A percentile compares a stretch with the other conserved stretches of the same genome.
Evolutionary conservation across 1,140 invertebrate species (phyloP).

Genomic region (Metopolophium dirhodum): DNA sequence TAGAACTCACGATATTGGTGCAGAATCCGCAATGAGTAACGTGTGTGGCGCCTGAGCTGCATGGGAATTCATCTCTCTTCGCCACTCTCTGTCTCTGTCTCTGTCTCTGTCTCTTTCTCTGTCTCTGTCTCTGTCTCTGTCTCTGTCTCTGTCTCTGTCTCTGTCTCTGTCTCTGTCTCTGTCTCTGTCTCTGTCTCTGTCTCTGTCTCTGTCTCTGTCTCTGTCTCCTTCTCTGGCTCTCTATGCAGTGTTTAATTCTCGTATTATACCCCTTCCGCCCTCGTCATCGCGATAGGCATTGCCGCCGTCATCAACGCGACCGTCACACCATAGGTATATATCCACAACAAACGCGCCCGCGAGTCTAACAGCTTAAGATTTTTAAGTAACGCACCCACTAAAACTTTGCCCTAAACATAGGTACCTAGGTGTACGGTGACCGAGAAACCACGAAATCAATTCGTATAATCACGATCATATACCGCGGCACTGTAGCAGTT

Average conservation of each 20-base stretch:
- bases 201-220: neutral
- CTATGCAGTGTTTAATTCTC: neutral
- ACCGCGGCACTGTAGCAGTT: too few species aligned
- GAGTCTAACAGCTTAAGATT: neutral
- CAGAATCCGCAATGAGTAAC: conserved; percentile 56
- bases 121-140: neutral
- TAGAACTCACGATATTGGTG: conserved; percentile 48
- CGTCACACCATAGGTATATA: neutral
- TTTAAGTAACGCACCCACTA: neutral
- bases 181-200: neutral
- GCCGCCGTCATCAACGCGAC: neutral
- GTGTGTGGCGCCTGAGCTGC: conserved; percentile 52
- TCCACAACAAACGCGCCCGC: too few species aligned
- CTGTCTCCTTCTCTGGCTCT: neutral
- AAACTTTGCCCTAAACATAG: neutral
- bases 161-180: neutral
- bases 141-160: neutral
- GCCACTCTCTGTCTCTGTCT: neutral
- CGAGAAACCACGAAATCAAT: neutral
- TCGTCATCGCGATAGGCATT: neutral
- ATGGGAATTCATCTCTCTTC: conserved; percentile 36
- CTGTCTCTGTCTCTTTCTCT: neutral
- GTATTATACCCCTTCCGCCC: neutral
- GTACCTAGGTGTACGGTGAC: neutral
- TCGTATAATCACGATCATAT: neutral